Conservation (phyloP, 1,140 invertebrate genomes). For the Drosophila simulans region DNA sequence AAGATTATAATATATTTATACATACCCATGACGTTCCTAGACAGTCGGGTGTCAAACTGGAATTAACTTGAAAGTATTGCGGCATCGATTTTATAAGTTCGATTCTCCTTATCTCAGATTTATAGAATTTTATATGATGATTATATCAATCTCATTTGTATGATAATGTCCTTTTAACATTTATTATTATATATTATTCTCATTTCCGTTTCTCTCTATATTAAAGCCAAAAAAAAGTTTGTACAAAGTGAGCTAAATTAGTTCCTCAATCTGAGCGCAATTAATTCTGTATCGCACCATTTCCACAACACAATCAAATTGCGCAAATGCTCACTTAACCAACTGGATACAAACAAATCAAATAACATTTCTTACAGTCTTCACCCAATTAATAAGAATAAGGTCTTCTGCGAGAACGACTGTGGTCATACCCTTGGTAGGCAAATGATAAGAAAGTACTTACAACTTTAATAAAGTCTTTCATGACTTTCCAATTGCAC, state of each 20-base stretch:
- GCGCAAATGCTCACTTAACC: conserved; percentile 46
- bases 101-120: background rate
- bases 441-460: background rate
- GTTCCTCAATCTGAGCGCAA: conserved; percentile 16
- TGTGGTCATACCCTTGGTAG: background rate
- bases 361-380: conserved; percentile 43
- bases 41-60: background rate
- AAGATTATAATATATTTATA: too few relatives aligned
- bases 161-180: too few relatives aligned
- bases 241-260: background rate
- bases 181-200: too few relatives aligned
- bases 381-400: conserved; percentile 44
- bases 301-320: conserved; percentile 15
- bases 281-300: background rate
- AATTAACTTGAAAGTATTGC: conserved; percentile 1
- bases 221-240: background rate
- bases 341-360: conserved; percentile 41
- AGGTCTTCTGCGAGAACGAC: too few relatives aligned
- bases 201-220: background rate
- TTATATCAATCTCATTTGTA: too few relatives aligned
- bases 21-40: too few relatives aligned
- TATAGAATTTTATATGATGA: background rate
- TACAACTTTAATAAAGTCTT: too few relatives aligned
- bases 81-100: conserved; percentile 17
- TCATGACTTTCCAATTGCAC: too few relatives aligned